A percentile compares a stretch with the other conserved stretches of the same genome.
Evolutionary conservation across 2,888 invertebrate genomes (phyloP).

Genomic region (Ornithoptera priamus): DNA sequence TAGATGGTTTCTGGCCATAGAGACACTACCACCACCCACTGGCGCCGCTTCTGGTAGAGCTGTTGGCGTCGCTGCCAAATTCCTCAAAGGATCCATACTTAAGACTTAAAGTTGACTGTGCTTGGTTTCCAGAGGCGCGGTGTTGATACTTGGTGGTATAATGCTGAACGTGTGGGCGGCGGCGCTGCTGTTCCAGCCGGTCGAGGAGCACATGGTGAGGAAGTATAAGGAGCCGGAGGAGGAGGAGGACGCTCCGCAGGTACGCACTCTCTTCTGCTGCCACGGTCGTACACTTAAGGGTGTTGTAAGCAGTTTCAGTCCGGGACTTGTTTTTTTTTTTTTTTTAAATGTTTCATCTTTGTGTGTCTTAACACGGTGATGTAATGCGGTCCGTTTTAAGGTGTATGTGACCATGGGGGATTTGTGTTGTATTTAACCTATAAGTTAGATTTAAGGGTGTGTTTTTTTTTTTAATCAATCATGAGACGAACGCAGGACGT

Average conservation of each 20-base stretch:
- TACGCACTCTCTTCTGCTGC: slow-evolving; percentile 36
- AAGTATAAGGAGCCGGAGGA: slow-evolving; percentile 73
- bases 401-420: too few relatives aligned
- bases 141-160: slow-evolving; percentile 89
- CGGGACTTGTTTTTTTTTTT: too few relatives aligned
- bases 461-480: too few relatives aligned
- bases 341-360: not conserved
- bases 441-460: too few relatives aligned
- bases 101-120: not conserved
- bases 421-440: too few relatives aligned
- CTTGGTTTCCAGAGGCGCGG: slow-evolving; percentile 82
- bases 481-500: too few relatives aligned
- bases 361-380: not conserved
- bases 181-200: slow-evolving; percentile 91
- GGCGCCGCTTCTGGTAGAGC: not conserved
- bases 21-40: too few relatives aligned
- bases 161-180: slow-evolving; percentile 92
- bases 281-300: too few relatives aligned
- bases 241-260: slow-evolving; percentile 69
- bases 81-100: too few relatives aligned
- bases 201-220: slow-evolving; percentile 88
- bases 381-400: too few relatives aligned
- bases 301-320: too few relatives aligned
- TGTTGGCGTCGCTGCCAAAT: not conserved
- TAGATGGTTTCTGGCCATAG: too few relatives aligned